These are phyloP conservation scores for Lacanobia oleracea DNA, from an alignment of 2,888 invertebrate genomes.

Conservation along the genomic window DNA sequence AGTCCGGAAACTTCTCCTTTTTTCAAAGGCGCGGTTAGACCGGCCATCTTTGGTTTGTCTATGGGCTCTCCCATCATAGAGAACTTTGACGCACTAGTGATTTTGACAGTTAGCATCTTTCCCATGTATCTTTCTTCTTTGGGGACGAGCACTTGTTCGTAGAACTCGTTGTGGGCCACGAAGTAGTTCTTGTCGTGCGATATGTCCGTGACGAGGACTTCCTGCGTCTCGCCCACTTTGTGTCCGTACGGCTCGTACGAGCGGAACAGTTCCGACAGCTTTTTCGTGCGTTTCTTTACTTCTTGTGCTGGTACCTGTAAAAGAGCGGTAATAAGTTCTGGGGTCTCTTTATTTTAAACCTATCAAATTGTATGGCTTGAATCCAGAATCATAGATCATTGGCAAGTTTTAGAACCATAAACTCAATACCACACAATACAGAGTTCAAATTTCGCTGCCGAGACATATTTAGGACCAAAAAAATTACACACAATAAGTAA, in stretches of 20 bases:
- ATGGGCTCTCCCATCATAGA: constrained; percentile 94
- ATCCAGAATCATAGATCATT: too few relatives aligned
- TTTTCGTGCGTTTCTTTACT: constrained; percentile 97
- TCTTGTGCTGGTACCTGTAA: constrained; percentile 94
- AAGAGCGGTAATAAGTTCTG: not conserved
- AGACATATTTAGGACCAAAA: too few relatives aligned
- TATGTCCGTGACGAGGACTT: constrained; percentile 97
- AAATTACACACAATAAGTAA: too few relatives aligned
- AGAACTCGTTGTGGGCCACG: constrained; percentile 98
- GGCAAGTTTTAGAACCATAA: too few relatives aligned
- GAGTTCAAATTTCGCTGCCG: too few relatives aligned
- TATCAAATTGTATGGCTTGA: too few relatives aligned
- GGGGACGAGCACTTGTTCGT: constrained; percentile 97
- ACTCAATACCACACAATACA: too few relatives aligned
- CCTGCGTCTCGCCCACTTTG: constrained; percentile 92
- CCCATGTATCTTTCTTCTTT: constrained; percentile 95
- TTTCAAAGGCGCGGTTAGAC: constrained; percentile 88
- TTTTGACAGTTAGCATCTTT: constrained; percentile 94
- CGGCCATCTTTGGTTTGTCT: constrained; percentile 89
- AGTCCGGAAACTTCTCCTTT: constrained; percentile 91
- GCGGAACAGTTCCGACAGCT: constrained; percentile 96
- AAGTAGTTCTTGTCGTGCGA: constrained; percentile 97
- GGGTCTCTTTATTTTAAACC: too few relatives aligned
- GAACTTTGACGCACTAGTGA: constrained; percentile 93
- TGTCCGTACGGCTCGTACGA: constrained; percentile 96